phyloP scores from a whole-genome alignment of 2,888 invertebrate species.

The Rhamphomyia laevipes region DNA sequence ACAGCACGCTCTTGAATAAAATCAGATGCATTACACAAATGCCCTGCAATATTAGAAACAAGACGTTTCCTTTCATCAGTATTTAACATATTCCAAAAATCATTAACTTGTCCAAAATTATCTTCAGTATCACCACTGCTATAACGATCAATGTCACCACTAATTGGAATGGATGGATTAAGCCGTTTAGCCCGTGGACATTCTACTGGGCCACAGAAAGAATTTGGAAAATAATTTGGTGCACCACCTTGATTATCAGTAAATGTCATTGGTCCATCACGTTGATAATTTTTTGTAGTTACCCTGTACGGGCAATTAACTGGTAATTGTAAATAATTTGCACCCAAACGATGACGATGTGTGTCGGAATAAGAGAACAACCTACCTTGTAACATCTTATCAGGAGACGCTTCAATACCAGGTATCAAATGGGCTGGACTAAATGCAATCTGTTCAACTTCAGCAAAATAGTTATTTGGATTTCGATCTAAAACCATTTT shows the following conservation, averaged over 20 bases:
- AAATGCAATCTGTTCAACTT: constrained; percentile 88
- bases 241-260: constrained; percentile 71
- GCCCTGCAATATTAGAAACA: constrained; percentile 67
- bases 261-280: constrained; percentile 73
- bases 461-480: constrained; percentile 85
- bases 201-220: constrained; percentile 76
- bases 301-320: constrained; percentile 87
- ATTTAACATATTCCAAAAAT: constrained; percentile 72
- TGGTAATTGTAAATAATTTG: constrained; percentile 85
- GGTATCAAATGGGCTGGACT: constrained; percentile 82
- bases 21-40: constrained; percentile 63
- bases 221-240: constrained; percentile 96
- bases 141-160: constrained; percentile 70
- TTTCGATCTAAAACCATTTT: constrained; percentile 76
- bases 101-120: constrained; percentile 74
- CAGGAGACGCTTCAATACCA: constrained; percentile 87
- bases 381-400: constrained; percentile 84
- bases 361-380: constrained; percentile 86
- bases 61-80: constrained; percentile 59
- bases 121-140: constrained; percentile 73
- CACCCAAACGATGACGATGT: constrained; percentile 80
- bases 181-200: constrained; percentile 51
- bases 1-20: constrained; percentile 83
- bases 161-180: constrained; percentile 39
- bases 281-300: constrained; percentile 62